Base-by-base conservation (phyloP, 2,797 vertebrate species). In the Remorina albescens region DNA sequence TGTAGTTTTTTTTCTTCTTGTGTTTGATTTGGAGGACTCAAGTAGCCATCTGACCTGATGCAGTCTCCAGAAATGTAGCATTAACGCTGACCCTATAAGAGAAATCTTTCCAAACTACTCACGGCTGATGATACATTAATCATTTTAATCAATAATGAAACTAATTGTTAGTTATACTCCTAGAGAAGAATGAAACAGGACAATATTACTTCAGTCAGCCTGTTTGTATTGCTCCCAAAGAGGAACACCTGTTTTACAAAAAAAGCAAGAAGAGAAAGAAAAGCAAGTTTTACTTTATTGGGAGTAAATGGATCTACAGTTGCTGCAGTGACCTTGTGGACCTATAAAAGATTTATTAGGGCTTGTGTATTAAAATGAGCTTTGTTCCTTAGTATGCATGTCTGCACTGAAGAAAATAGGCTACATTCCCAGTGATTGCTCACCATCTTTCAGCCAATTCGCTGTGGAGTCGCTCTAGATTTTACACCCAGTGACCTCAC, bases 401-500 rank as follows among this genome's bases (percentile, higher is more conserved):
- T 49, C 19, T 71, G 39, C 23, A 50, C 58, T n/a, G 46, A 47
- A 50, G 51, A 41, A 51, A 49, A 42, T 28, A 60, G 46, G 32
- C 61, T 54, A 28, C 54, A 23, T 39, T 78, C 67, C 61, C 12
- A 23, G 7, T 54, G 19, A 76, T 86, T 73, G 66, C 71, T 80
- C 73, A 79, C 75, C 53, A 41, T 28, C 56, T 28, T 47, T 65
- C 26, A 23, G 23, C 70, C 51, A 65, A 55, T 60, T 55, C 55
- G 66, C 60, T 4, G 15, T 25, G n/a, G 64, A 68, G 16, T 15
- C 34, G 36, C 67, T 75, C 26, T 16, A 2, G 61, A 59, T 60
- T 82, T 82, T 80, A 80, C 56, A 84, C 81, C 65, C 76, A 50
- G 10, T 74, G 66, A 85, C 72, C 71, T 76, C 12, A 26, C 44